A percentile compares a stretch with the other conserved stretches of the same genome.
phyloP scores from a whole-genome alignment of 2,888 invertebrate species.

The Myopa testacea region DNA sequence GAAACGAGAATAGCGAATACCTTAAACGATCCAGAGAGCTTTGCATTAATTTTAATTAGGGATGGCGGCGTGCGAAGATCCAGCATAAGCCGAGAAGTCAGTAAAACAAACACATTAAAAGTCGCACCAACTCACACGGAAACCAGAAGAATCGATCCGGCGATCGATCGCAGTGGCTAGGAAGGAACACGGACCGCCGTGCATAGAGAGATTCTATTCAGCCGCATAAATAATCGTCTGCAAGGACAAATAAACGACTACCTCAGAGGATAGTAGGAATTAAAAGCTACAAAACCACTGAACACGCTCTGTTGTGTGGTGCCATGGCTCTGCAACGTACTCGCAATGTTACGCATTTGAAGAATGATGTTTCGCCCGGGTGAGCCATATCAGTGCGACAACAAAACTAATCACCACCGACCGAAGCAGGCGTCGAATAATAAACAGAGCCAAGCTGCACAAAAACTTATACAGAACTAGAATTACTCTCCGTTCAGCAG shows the following conservation, averaged over 20 bases:
- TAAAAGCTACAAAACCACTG: constrained; percentile 32
- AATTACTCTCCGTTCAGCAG: too few relatives aligned
- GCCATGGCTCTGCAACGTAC: neutral
- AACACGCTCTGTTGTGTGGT: neutral
- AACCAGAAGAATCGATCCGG: neutral
- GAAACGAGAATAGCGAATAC: neutral
- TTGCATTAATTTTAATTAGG: constrained; percentile 56
- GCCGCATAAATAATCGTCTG: constrained; percentile 22
- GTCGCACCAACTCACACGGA: constrained; percentile 17
- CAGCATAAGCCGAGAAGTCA: neutral
- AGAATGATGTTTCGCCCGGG: constrained; percentile 34
- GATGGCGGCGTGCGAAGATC: constrained; percentile 29
- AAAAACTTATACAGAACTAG: neutral
- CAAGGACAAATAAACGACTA: constrained; percentile 44
- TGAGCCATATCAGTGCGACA: constrained; percentile 11
- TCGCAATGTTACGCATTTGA: neutral
- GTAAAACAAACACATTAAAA: constrained; percentile 17
- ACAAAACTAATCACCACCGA: constrained; percentile 27
- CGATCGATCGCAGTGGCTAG: too few relatives aligned
- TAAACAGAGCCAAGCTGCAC: constrained; percentile 2
- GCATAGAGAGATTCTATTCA: neutral
- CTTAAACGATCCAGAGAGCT: constrained; percentile 51
- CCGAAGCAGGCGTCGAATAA: constrained; percentile 8
- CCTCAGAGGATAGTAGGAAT: too few relatives aligned
- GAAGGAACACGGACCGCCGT: too few relatives aligned